Evolutionary conservation across 2,113 vertebrate genomes (phyloP).

Genomic region (Chrysemys picta): DNA sequence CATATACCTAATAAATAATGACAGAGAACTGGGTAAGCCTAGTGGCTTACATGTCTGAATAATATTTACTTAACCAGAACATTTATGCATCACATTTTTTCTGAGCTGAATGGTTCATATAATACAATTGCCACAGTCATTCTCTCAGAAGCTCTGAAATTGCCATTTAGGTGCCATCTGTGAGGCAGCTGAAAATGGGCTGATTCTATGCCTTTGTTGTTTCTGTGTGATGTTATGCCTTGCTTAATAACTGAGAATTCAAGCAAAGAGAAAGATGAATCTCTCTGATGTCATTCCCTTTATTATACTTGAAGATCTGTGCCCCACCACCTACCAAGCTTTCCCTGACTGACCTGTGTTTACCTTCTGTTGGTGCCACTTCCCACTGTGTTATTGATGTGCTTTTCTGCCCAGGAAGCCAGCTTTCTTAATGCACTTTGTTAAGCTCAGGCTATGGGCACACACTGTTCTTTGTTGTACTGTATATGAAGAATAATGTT

Average conservation of each 20-base stretch:
- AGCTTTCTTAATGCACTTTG: conserved; percentile 69
- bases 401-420: conserved; percentile 79
- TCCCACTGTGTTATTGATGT: conserved; percentile 86
- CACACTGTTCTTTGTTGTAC: conserved; percentile 73
- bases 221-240: conserved; percentile 73
- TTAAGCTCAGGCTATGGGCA: conserved; percentile 63
- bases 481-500: conserved; percentile 56
- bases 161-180: conserved; percentile 81
- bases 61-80: conserved; percentile 57
- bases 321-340: conserved; percentile 73
- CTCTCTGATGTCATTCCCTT: conserved; percentile 72
- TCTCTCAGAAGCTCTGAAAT: conserved; percentile 64
- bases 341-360: conserved; percentile 76
- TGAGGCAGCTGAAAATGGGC: conserved; percentile 72
- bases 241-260: conserved; percentile 72
- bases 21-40: conserved; percentile 38
- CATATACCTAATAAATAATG: conserved; percentile 59
- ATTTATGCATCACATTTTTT: conserved; percentile 15
- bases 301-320: conserved; percentile 73
- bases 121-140: conserved; percentile 57
- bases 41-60: conserved; percentile 49
- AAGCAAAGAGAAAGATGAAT: conserved; percentile 58
- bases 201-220: conserved; percentile 69
- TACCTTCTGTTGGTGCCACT: conserved; percentile 84
- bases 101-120: conserved; percentile 38